Evolutionary conservation across 2,113 vertebrate genomes (phyloP).

Genomic region (Callionymus lyra): DNA sequence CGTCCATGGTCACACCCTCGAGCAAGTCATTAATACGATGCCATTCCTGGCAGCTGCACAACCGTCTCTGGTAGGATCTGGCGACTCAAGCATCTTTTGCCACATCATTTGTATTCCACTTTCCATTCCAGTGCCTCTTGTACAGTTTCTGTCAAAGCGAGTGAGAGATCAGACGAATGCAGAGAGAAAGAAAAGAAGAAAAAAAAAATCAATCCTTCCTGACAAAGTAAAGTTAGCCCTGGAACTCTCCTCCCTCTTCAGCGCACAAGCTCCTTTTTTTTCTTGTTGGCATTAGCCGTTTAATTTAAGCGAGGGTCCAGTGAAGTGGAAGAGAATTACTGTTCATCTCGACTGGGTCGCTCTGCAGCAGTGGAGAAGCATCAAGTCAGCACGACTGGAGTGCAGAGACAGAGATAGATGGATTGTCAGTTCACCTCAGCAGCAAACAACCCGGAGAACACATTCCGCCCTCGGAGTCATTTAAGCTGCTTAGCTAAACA

Average conservation of each 20-base stretch:
- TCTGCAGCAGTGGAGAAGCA: slow-evolving; percentile 26
- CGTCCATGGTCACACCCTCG: too few relatives aligned
- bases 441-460: slow-evolving; percentile 17
- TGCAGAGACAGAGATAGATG: slow-evolving; percentile 24
- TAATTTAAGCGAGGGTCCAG: slow-evolving; percentile 50
- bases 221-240: slow-evolving; percentile 33
- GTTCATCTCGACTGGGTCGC: slow-evolving; percentile 31
- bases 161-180: slow-evolving; percentile 24
- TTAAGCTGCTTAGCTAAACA: slow-evolving; percentile 41
- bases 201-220: slow-evolving; percentile 46
- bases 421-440: slow-evolving; percentile 20
- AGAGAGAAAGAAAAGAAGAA: slow-evolving; percentile 11
- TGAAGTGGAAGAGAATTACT: slow-evolving; percentile 40
- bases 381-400: slow-evolving; percentile 33
- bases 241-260: slow-evolving; percentile 24
- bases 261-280: slow-evolving; percentile 31
- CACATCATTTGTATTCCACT: too few relatives aligned
- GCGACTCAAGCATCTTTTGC: too few relatives aligned
- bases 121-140: slow-evolving; percentile 1
- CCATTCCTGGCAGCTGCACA: too few relatives aligned
- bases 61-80: too few relatives aligned
- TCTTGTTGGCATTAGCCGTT: slow-evolving; percentile 57
- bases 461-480: slow-evolving; percentile 23
- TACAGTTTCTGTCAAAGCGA: slow-evolving; percentile 2
- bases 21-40: too few relatives aligned